Percentiles rank a stretch among this genome's conserved stretches.
Conservation (phyloP, 2,888 invertebrate species). For the Dolichopus griseipennis region DNA sequence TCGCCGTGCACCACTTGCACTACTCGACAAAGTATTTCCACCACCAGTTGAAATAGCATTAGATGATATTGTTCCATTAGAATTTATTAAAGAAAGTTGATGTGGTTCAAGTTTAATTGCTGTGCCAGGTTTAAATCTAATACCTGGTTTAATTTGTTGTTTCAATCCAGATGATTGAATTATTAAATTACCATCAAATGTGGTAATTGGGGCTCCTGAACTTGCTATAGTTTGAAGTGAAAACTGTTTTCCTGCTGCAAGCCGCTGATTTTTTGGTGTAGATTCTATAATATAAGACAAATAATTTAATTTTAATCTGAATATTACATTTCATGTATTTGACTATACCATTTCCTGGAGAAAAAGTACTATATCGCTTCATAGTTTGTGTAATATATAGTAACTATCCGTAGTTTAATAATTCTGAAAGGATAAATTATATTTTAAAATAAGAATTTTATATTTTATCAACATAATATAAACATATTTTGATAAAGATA, state of each 20-base stretch:
- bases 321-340: too few species aligned
- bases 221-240: constrained; percentile 30
- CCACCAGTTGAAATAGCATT: not conserved
- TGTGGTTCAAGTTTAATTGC: constrained; percentile 18
- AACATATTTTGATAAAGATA: too few species aligned
- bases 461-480: too few species aligned
- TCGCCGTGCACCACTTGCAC: constrained; percentile 21
- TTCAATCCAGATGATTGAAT: constrained; percentile 18
- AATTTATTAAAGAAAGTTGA: constrained; percentile 21
- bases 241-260: constrained; percentile 24
- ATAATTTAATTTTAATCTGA: not conserved
- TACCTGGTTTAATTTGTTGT: constrained; percentile 9
- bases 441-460: too few species aligned
- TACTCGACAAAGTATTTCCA: constrained; percentile 21
- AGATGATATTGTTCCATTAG: constrained; percentile 27
- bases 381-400: not conserved
- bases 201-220: constrained; percentile 27
- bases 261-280: constrained; percentile 23
- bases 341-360: constrained; percentile 18
- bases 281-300: constrained; percentile 22
- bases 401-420: too few species aligned
- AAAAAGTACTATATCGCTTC: not conserved
- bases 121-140: constrained; percentile 20
- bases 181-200: constrained; percentile 24
- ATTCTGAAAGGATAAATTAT: too few species aligned